These are phyloP conservation scores for Anastatus disparis DNA, from an alignment of 1,140 invertebrate genomes.

Conservation along the genomic window DNA sequence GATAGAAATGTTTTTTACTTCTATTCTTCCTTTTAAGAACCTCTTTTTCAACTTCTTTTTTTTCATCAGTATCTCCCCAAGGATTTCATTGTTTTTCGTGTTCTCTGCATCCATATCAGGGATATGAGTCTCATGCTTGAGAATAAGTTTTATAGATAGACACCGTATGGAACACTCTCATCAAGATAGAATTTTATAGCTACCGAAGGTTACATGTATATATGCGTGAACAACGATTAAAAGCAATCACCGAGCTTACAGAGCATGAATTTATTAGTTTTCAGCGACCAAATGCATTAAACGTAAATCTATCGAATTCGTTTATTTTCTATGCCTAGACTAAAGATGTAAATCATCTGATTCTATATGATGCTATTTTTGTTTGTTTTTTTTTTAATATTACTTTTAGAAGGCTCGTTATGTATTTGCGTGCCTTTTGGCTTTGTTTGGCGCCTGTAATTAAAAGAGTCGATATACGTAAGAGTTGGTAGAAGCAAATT, in stretches of 20 bases:
- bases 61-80: conserved; percentile 1
- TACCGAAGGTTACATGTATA: conserved; percentile 1
- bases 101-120: conserved; percentile 16
- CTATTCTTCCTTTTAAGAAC: neutral
- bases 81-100: conserved; percentile 17
- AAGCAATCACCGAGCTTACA: conserved; percentile 24
- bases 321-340: neutral
- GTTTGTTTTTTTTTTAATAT: no score
- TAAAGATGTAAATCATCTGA: neutral
- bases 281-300: neutral
- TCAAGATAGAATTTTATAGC: conserved; percentile 31
- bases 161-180: conserved; percentile 31
- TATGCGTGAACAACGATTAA: conserved; percentile 22
- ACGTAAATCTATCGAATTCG: conserved; percentile 25
- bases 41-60: neutral
- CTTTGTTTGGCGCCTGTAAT: neutral
- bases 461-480: neutral
- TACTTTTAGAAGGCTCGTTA: no score
- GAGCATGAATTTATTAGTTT: conserved; percentile 17
- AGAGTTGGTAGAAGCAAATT: neutral
- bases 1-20: neutral
- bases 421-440: neutral
- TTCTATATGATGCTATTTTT: no score
- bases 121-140: no score
- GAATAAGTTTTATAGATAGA: conserved; percentile 3